Evolutionary conservation across 2,113 vertebrate species (phyloP).

Genomic region (Elachura formosa): DNA sequence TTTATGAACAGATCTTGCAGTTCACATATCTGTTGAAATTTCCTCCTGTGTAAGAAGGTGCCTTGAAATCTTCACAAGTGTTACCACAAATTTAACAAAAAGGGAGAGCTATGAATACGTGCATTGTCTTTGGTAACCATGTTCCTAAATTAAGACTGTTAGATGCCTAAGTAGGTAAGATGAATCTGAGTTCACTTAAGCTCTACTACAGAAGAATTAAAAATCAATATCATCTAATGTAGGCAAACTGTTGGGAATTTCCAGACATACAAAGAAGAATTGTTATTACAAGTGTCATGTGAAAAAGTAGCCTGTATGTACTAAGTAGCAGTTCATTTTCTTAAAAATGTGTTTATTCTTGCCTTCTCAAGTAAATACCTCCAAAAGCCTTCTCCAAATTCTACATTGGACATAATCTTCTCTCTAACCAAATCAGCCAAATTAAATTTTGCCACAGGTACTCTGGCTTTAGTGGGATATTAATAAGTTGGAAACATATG

Average conservation of each 20-base stretch:
- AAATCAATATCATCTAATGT: neutral
- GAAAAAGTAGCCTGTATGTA: neutral
- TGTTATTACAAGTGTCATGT: neutral
- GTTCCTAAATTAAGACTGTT: neutral
- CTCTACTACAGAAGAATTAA: neutral
- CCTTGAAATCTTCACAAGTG: neutral
- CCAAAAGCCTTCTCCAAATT: neutral
- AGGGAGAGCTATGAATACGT: neutral
- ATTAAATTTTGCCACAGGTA: neutral
- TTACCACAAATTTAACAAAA: neutral
- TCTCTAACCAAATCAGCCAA: too few relatives aligned
- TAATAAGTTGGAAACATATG: constrained; percentile 14
- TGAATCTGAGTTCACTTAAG: neutral
- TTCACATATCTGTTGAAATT: neutral
- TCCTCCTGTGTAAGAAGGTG: neutral
- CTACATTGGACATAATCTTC: neutral
- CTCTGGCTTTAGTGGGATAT: neutral
- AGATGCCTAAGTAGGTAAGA: neutral
- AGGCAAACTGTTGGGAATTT: neutral
- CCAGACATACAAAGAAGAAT: neutral
- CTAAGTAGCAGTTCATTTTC: neutral
- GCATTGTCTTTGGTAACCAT: neutral
- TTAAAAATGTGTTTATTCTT: neutral
- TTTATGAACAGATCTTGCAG: neutral
- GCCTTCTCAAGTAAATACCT: neutral